Evolutionary conservation across 1,140 invertebrate species (phyloP).

Genomic region (Drosophila yakuba): DNA sequence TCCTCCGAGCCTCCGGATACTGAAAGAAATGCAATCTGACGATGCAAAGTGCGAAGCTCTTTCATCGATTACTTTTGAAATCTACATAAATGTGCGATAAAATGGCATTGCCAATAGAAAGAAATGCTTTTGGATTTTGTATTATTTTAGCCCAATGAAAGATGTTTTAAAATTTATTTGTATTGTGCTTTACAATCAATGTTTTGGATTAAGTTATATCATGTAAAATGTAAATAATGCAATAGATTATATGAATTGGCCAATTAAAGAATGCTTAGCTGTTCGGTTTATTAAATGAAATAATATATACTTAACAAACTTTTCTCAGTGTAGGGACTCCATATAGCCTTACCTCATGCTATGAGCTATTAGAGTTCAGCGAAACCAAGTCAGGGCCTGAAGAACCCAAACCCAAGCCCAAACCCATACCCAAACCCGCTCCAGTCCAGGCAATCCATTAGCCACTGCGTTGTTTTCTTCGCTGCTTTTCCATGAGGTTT

Average conservation of each 20-base stretch:
- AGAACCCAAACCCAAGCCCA: slow-evolving; percentile 20
- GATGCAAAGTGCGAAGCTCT: not conserved
- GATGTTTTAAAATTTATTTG: too few species aligned
- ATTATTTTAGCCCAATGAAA: too few species aligned
- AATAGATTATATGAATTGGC: too few species aligned
- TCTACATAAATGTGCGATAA: too few species aligned
- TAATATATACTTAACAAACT: not conserved
- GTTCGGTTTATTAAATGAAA: too few species aligned
- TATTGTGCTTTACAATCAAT: too few species aligned
- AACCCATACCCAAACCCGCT: slow-evolving; percentile 25
- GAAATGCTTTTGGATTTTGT: too few species aligned
- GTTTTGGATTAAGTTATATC: too few species aligned
- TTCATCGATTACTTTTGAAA: too few species aligned
- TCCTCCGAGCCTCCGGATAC: slow-evolving; percentile 17
- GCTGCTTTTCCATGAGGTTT: slow-evolving; percentile 30
- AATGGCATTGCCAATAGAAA: too few species aligned
- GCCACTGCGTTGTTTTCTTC: slow-evolving; percentile 53
- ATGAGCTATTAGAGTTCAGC: slow-evolving; percentile 82
- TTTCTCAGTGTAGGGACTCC: slow-evolving; percentile 21
- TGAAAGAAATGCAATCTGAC: slow-evolving; percentile 1
- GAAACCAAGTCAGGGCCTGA: slow-evolving; percentile 54
- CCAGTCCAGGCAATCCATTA: slow-evolving; percentile 54
- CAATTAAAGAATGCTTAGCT: too few species aligned
- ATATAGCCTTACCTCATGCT: slow-evolving; percentile 53
- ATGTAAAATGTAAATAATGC: too few species aligned